Base-by-base conservation (phyloP, 2,888 invertebrate genomes). In the Brenthis ino region DNA sequence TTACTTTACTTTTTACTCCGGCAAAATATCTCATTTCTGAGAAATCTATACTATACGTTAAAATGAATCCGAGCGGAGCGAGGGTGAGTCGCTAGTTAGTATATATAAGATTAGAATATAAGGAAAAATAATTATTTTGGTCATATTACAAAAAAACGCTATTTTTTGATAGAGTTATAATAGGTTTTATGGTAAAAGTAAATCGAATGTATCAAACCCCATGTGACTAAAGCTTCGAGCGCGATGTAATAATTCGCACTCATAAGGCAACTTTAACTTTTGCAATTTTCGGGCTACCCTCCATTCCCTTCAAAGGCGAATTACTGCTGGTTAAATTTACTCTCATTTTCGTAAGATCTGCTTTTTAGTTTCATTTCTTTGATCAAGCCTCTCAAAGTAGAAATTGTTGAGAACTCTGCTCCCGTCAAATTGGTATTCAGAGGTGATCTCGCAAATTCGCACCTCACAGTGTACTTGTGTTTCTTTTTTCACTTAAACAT, bases 281-380 rank as follows among this genome's bases (percentile, higher is more conserved):
- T 80, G 88, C 86, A 91, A 92, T 91, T 91, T 91, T 86, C 83
- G 82, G 81, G 77, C 70, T 77, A 55, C 66, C 89, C 80, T 87
- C 77, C 74, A 84, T 82, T 84, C 86, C 87, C 84, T 85, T 90
- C 90, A 91, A 92, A 91, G 89, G 88, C 81, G 88, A 90, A 91
- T 91, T 90, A 90, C 87, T 85, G 86, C 85, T 88, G 89, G 88
- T 89, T 89, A 89, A 92, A 91, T 91, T 91, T 88, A 86, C 14
- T 50, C 88, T 89, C 88, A 85, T 87, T 91, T 87, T 86, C 86
- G 81, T 83, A 79, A 85, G 81, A 84, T 85, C 85, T 85, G 89
- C 86, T 91, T 91, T 91, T 91, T 89, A 91, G 89, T 89, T 91
- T 86, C 82, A 87, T 89, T 91, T 91, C 90, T 92, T 91, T 92